Conservation (phyloP, 2,888 invertebrate species). For the Dromius quadrimaculatus region DNA sequence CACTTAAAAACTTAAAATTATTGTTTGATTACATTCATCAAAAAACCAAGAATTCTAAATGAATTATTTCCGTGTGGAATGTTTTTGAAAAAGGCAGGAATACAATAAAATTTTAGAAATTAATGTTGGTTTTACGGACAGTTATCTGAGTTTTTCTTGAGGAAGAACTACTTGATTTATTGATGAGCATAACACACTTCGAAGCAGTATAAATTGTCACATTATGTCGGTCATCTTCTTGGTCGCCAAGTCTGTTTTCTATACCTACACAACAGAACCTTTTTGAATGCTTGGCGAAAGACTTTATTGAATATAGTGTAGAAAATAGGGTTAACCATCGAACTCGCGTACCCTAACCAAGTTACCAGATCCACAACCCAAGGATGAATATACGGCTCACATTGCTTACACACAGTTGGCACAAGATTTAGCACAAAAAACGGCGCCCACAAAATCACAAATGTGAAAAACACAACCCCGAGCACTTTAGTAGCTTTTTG, state of each 20-base stretch:
- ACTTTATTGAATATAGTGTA: slow-evolving; percentile 96
- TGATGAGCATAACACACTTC: not conserved
- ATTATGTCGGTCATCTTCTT: slow-evolving; percentile 65
- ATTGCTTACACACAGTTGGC: slow-evolving; percentile 84
- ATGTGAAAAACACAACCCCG: slow-evolving; percentile 94
- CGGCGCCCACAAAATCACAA: slow-evolving; percentile 95
- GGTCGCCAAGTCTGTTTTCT: slow-evolving; percentile 72
- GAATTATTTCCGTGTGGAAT: not conserved
- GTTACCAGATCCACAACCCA: slow-evolving; percentile 89
- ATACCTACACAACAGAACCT: slow-evolving; percentile 84
- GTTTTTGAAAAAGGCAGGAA: not conserved
- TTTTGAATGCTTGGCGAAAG: slow-evolving; percentile 91
- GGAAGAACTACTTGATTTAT: too few relatives aligned
- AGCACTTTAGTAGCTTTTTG: slow-evolving; percentile 97
- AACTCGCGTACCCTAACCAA: slow-evolving; percentile 94
- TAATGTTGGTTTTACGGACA: too few relatives aligned
- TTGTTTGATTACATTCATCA: slow-evolving; percentile 6
- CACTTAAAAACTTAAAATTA: not conserved
- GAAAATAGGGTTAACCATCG: slow-evolving; percentile 95
- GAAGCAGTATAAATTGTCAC: not conserved
- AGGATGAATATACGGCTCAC: slow-evolving; percentile 79
- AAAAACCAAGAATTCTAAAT: slow-evolving; percentile 8
- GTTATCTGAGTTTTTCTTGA: too few relatives aligned
- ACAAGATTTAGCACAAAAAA: slow-evolving; percentile 92
- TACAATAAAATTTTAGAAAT: not conserved